Base-by-base conservation (phyloP, 92 coral and sea anemone species). In the Siderastrea siderea region DNA sequence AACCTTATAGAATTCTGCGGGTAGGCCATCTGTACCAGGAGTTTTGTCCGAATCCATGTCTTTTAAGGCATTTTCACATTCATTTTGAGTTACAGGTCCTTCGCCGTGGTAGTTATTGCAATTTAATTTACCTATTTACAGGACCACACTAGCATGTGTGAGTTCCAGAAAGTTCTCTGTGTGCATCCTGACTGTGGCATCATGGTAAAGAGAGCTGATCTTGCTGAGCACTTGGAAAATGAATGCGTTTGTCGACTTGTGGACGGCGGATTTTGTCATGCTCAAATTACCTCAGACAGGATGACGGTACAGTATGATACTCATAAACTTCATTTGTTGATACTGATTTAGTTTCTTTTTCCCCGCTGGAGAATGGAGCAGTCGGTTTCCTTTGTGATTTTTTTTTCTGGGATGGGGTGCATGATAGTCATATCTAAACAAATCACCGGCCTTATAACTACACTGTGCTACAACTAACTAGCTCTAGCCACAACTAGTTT, bases 91-190 rank as follows among this genome's bases (percentile, higher is more conserved):
- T 74, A 74, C n/a, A 47, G 15, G 3, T 45, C 62, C 63, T 74
- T 74, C 62, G 5, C 78, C n/a, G n/a, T 66, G 44, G 6, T 66
- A 5, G 38, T 2, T 4, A 66, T 66, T 66, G 5, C 5, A 17
- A 0, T 26, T 0, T 66, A 3, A 9, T 19, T 66, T 17, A 8
- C 6, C 44, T 6, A 5, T 38, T 3, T 26, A 38, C 12, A 85
- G 89, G 3, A 0, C 47, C 89, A 85, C 79, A 61, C 77, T 11
- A 51, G 61, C 7, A 61, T 16, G 3, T 85, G 89, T 58, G 68
- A 55, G 12, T 86, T 11, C n/a, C 38, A 68, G 44, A 81, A 82
- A 71, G 71, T 86, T 12, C 12, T 65, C 11, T 86, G 90, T 78
- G 83, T 69, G 6, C 57, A 77, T 48, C 44, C 62, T 0, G 74